These are phyloP conservation scores for Hirudo medicinalis DNA, from an alignment of 1,140 invertebrate species.

Conservation along the genomic window DNA sequence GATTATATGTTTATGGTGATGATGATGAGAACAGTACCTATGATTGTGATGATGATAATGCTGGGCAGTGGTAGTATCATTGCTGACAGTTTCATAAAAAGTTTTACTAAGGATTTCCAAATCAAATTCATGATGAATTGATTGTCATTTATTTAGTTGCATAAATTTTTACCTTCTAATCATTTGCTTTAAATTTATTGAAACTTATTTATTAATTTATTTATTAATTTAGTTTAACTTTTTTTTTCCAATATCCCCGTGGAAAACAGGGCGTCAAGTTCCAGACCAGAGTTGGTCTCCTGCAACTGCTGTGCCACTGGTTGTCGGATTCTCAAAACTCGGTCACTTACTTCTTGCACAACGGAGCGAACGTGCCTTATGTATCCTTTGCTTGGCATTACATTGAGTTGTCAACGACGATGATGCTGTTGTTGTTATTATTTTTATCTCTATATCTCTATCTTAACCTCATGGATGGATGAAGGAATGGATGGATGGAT, in stretches of 20 bases:
- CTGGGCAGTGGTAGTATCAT: too few relatives aligned
- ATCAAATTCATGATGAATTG: not conserved
- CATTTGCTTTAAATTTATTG: not conserved
- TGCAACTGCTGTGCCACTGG: conserved; percentile 84
- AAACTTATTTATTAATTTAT: conserved; percentile 3
- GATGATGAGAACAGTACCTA: too few relatives aligned
- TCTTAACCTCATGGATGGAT: too few relatives aligned
- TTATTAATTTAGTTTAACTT: not conserved
- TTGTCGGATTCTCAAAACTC: conserved; percentile 66
- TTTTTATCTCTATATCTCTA: too few relatives aligned
- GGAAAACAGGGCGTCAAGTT: conserved; percentile 53
- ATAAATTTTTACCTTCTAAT: not conserved
- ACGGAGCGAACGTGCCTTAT: conserved; percentile 70
- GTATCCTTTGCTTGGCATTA: conserved; percentile 38
- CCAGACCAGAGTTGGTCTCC: conserved; percentile 75
- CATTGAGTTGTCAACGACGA: not conserved
- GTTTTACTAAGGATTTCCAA: not conserved
- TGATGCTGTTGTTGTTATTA: not conserved
- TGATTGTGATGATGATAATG: too few relatives aligned
- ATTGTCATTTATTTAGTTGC: not conserved
- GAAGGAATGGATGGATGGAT: too few relatives aligned
- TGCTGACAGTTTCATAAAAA: too few relatives aligned
- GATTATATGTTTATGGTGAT: too few relatives aligned
- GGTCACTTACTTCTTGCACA: conserved; percentile 67
- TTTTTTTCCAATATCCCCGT: not conserved